These are phyloP conservation scores for Microcebus ravelobensis DNA, from an alignment of 2,113 vertebrate genomes.

Conservation along the genomic window DNA sequence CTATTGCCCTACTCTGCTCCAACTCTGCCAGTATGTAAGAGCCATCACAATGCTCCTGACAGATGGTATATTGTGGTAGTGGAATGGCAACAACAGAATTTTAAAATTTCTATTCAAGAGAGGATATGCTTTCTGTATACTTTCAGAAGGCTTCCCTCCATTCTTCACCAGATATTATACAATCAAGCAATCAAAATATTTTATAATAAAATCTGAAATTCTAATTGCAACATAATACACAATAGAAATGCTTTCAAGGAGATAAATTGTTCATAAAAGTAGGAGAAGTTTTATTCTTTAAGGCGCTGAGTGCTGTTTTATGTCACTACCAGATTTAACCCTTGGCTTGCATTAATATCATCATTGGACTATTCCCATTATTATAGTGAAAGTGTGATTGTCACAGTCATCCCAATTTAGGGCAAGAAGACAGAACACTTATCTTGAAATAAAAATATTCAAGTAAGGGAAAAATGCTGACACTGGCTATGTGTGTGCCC, in stretches of 20 bases:
- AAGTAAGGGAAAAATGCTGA: not conserved
- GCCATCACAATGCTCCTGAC: not conserved
- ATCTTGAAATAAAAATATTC: not conserved
- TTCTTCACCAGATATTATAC: not conserved
- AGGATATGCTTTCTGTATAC: not conserved
- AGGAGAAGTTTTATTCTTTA: not conserved
- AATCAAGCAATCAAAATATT: not conserved
- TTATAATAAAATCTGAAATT: not conserved
- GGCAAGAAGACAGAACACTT: not conserved
- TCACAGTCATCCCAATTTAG: not conserved
- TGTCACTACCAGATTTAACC: not conserved
- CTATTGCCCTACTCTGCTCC: not conserved
- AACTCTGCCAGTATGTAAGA: not conserved
- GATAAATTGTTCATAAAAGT: not conserved
- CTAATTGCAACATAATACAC: not conserved
- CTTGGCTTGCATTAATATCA: not conserved
- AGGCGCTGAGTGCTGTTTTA: not conserved
- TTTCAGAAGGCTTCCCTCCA: not conserved
- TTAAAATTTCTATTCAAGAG: not conserved
- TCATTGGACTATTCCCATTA: not conserved
- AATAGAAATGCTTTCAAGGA: not conserved
- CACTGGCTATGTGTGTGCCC: not conserved
- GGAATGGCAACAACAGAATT: no score
- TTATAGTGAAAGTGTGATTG: not conserved
- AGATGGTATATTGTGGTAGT: not conserved